Conservation (phyloP, 2,797 vertebrate species). For the Gymnopithys bicolor region DNA sequence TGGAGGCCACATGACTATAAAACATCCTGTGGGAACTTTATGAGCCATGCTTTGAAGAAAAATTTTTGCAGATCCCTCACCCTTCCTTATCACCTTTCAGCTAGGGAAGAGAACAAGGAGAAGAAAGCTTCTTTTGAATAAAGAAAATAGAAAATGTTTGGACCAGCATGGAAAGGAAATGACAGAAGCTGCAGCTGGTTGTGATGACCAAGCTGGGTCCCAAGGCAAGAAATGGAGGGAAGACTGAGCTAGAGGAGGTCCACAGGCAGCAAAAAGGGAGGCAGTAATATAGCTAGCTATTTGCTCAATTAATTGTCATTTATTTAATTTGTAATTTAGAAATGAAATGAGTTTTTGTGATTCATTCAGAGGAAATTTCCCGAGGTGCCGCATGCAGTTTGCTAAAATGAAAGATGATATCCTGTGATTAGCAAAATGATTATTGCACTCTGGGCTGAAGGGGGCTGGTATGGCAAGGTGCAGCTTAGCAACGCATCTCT, state of each 20-base stretch:
- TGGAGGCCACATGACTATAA: not conserved
- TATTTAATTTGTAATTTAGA: constrained; percentile 38
- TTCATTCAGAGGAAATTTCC: constrained; percentile 22
- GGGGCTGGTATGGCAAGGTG: not conserved
- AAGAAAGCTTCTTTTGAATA: not conserved
- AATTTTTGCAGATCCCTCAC: not conserved
- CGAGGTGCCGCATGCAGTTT: not conserved
- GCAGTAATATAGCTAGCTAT: not conserved
- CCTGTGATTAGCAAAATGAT: not conserved
- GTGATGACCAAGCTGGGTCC: not conserved
- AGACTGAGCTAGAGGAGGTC: not conserved
- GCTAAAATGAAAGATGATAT: constrained; percentile 34
- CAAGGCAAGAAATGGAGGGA: not conserved
- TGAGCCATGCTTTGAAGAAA: not conserved
- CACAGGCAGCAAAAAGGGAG: not conserved
- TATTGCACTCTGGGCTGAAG: not conserved
- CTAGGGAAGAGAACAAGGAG: not conserved
- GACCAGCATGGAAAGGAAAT: not conserved
- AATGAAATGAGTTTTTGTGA: not conserved
- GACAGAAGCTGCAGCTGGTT: not conserved
- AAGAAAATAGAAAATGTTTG: not conserved
- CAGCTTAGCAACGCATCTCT: not conserved
- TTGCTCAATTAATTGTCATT: constrained; percentile 35
- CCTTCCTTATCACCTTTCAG: not conserved
- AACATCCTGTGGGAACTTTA: not conserved